A percentile compares a stretch with the other conserved stretches of the same genome.
Conservation (phyloP, 2,888 invertebrate species). For the Notodonta dromedarius region DNA sequence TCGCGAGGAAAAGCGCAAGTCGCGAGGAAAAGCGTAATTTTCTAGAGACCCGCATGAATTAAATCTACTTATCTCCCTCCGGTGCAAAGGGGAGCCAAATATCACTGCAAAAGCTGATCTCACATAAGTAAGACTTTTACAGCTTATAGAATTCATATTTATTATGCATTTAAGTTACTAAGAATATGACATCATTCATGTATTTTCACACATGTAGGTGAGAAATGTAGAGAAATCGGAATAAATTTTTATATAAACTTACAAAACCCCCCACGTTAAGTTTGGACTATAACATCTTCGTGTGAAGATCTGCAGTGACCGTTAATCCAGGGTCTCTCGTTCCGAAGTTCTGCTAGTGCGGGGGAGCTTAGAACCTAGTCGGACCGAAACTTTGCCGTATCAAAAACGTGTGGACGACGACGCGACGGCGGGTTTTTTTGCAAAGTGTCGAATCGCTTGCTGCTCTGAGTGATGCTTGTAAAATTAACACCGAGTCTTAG, state of each 20-base stretch:
- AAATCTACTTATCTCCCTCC: too few species aligned
- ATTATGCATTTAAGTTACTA: too few species aligned
- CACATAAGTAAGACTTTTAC: too few species aligned
- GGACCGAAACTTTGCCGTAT: slow-evolving; percentile 18
- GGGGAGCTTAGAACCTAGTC: slow-evolving; percentile 13
- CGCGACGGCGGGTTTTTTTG: background rate
- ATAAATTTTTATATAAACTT: slow-evolving; percentile 9
- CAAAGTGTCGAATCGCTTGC: background rate
- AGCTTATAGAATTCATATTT: too few species aligned
- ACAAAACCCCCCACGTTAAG: slow-evolving; percentile 8
- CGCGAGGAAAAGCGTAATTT: too few species aligned
- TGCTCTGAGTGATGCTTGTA: background rate
- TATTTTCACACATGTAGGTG: background rate
- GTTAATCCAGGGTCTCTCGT: slow-evolving; percentile 26
- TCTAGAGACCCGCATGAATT: too few species aligned
- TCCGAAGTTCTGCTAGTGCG: slow-evolving; percentile 22
- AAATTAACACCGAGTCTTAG: too few species aligned
- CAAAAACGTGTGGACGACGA: slow-evolving; percentile 13
- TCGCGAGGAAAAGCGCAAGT: too few species aligned
- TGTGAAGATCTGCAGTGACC: slow-evolving; percentile 14
- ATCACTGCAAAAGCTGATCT: too few species aligned
- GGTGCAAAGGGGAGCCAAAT: too few species aligned
- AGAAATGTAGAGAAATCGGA: background rate
- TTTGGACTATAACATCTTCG: slow-evolving; percentile 1
- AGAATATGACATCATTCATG: too few species aligned